Conservation (phyloP, 2,888 invertebrate species). For the Drosophila rubida region DNA sequence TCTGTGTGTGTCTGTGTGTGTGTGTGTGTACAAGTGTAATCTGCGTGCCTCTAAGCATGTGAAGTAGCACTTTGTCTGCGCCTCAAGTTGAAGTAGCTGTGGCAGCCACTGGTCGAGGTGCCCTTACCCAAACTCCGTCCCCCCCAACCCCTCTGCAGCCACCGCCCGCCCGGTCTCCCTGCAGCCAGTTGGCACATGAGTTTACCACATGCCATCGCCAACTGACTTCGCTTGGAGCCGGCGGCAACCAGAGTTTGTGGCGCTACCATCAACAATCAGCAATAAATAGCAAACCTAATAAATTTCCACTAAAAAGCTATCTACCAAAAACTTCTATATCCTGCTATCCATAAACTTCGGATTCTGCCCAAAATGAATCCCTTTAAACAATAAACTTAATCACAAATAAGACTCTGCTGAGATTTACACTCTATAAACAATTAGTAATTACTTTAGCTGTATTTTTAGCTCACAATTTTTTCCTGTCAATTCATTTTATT, state of each 20-base stretch:
- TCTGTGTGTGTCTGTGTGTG: conserved; percentile 35
- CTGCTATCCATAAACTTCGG: no score
- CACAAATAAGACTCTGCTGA: no score
- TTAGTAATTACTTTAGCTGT: no score
- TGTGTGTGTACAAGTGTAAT: conserved; percentile 61
- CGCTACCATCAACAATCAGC: conserved; percentile 23
- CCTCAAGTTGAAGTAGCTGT: conserved; percentile 63
- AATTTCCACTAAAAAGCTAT: no score
- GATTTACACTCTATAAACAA: no score
- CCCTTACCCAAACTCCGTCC: conserved; percentile 15
- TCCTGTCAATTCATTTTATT: no score
- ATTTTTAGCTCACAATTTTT: no score
- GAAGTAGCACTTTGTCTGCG: conserved; percentile 75
- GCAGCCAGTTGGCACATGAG: conserved; percentile 26
- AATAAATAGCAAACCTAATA: no score
- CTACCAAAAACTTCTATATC: no score
- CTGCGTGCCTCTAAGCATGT: conserved; percentile 67
- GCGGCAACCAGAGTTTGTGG: conserved; percentile 8
- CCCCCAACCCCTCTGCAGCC: conserved; percentile 6
- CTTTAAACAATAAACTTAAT: no score
- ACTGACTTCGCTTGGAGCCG: conserved; percentile 7
- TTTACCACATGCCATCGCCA: conserved; percentile 26
- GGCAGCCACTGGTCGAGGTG: conserved; percentile 41
- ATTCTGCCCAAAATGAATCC: no score
- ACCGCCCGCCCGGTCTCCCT: conserved; percentile 2